These are phyloP conservation scores for Corythornis vintsioides DNA, from an alignment of 2,113 vertebrate species.

Conservation along the genomic window DNA sequence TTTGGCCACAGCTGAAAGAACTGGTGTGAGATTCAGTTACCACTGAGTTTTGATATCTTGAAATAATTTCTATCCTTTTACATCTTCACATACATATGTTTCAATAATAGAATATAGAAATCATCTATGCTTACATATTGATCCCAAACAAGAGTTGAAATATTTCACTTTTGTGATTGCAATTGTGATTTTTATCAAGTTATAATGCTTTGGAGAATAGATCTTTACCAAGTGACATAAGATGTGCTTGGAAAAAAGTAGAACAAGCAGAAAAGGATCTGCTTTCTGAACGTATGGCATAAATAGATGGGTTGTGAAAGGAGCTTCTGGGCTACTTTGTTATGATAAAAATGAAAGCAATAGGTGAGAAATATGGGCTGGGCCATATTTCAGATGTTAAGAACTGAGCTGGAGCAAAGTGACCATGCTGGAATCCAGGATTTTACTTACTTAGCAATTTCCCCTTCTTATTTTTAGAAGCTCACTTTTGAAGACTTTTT, in stretches of 20 bases:
- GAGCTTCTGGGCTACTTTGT: background rate
- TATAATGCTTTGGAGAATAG: background rate
- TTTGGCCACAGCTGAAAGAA: slow-evolving; percentile 7
- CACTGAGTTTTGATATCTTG: background rate
- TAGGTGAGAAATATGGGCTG: background rate
- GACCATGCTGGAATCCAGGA: background rate
- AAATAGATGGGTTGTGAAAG: background rate
- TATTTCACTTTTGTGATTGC: background rate
- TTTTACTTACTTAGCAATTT: background rate
- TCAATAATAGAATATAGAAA: background rate
- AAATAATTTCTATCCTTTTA: background rate
- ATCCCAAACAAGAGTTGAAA: background rate
- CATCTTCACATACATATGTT: background rate
- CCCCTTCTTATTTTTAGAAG: background rate
- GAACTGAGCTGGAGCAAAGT: background rate
- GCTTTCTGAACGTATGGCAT: background rate
- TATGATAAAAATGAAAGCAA: background rate
- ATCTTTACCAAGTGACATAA: background rate
- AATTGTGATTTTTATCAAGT: background rate
- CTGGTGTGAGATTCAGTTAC: background rate
- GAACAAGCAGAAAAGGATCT: background rate
- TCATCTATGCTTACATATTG: background rate
- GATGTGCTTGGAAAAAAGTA: background rate
- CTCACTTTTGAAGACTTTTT: background rate
- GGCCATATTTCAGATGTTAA: background rate